Evolutionary conservation across 2,888 invertebrate genomes (phyloP).

Genomic region (Dolomedes plantarius): DNA sequence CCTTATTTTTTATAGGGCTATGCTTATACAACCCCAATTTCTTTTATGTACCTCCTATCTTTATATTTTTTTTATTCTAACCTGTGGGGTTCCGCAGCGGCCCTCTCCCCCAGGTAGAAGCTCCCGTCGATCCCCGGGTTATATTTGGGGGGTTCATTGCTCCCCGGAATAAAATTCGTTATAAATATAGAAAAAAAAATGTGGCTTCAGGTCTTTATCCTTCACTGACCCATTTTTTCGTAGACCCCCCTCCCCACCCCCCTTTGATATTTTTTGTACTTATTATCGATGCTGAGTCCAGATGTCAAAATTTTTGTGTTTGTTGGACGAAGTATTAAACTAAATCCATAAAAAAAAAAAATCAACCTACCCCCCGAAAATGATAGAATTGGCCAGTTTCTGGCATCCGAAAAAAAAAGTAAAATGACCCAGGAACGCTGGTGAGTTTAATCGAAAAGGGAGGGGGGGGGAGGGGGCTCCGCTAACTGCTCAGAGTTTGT

Average conservation of each 20-base stretch:
- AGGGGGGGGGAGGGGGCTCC: conserved; percentile 19
- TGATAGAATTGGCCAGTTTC: conserved; percentile 66
- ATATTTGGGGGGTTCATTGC: conserved; percentile 47
- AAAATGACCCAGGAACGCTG: conserved; percentile 33
- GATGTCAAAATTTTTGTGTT: conserved; percentile 28
- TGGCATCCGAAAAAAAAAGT: conserved; percentile 25
- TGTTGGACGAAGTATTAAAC: conserved; percentile 18
- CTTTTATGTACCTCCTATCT: conserved; percentile 43
- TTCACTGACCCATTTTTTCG: conserved; percentile 57
- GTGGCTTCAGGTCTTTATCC: conserved; percentile 47
- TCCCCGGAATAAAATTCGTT: conserved; percentile 53
- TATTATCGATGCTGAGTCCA: conserved; percentile 23
- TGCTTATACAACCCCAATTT: conserved; percentile 61
- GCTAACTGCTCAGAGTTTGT: conserved; percentile 50
- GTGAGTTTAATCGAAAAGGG: conserved; percentile 46
- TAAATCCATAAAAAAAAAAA: conserved; percentile 39
- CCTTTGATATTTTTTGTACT: conserved; percentile 4
- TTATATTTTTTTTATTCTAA: conserved; percentile 44
- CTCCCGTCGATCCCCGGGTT: conserved; percentile 14
- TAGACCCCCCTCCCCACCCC: conserved; percentile 5
- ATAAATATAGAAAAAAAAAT: conserved; percentile 17
- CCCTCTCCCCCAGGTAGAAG: conserved; percentile 28
- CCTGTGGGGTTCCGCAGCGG: conserved; percentile 32
- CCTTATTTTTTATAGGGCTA: conserved; percentile 43
- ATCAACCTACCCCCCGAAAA: conserved; percentile 13